These are phyloP conservation scores for Heterohyrax brucei DNA, from an alignment of 2,797 vertebrate species.

Conservation along the genomic window DNA sequence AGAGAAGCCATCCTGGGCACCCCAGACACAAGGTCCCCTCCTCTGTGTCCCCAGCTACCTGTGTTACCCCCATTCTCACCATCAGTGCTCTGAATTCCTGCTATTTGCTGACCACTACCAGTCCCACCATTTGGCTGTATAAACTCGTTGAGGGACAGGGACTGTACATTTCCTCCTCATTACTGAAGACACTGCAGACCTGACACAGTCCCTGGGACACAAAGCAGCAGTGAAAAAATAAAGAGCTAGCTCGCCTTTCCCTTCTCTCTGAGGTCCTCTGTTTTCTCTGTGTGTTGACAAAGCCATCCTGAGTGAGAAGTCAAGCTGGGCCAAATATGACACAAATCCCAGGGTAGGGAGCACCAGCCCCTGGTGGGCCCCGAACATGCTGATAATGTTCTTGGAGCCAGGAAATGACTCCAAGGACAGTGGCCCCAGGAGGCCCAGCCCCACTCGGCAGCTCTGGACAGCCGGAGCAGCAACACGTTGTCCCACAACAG, in stretches of 20 bases:
- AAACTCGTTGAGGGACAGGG: neutral
- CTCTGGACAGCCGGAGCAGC: neutral
- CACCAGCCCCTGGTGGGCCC: conserved; percentile 83
- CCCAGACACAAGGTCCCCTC: neutral
- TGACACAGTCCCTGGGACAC: neutral
- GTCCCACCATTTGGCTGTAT: neutral
- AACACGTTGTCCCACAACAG: conserved; percentile 92
- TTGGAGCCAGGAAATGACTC: conserved; percentile 83
- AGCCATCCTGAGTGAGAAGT: conserved; percentile 74
- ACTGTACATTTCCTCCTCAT: neutral
- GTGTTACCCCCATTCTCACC: accelerated
- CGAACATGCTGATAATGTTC: conserved; percentile 89
- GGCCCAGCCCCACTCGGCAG: conserved; percentile 7
- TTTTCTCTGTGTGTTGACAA: neutral
- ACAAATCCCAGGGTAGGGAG: neutral
- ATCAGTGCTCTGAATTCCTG: accelerated
- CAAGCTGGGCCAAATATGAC: neutral
- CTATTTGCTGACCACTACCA: accelerated
- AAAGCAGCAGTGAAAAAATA: neutral
- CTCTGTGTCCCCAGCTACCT: accelerated
- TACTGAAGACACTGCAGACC: neutral
- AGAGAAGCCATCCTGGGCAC: neutral
- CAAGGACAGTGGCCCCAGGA: conserved; percentile 88
- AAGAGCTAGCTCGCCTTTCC: neutral
- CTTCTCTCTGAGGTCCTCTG: neutral